These are phyloP conservation scores for Empidonax traillii DNA, from an alignment of 2,113 vertebrate genomes.

Conservation along the genomic window DNA sequence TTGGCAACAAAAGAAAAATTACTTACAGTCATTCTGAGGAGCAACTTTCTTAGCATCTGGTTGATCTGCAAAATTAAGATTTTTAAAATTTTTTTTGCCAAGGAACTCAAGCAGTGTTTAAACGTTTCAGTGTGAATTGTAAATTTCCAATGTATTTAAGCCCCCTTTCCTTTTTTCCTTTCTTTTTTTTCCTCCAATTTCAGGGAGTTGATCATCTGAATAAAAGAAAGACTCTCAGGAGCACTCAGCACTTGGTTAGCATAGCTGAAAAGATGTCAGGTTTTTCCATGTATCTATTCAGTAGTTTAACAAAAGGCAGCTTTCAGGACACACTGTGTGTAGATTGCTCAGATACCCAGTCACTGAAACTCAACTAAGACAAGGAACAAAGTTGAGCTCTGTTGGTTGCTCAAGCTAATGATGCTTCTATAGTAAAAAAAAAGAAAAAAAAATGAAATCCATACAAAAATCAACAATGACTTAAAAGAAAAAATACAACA, in stretches of 20 bases:
- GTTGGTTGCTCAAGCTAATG: constrained; percentile 77
- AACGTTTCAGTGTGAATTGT: constrained; percentile 55
- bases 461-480: constrained; percentile 62
- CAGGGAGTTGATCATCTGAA: constrained; percentile 68
- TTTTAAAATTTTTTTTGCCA: constrained; percentile 62
- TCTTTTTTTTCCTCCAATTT: constrained; percentile 57
- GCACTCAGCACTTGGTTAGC: constrained; percentile 64
- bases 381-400: constrained; percentile 64
- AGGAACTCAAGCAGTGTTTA: constrained; percentile 13
- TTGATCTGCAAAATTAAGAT: constrained; percentile 89
- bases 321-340: constrained; percentile 49
- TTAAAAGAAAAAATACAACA: constrained; percentile 45
- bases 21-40: constrained; percentile 94
- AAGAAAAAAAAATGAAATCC: constrained; percentile 45
- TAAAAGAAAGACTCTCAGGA: constrained; percentile 67
- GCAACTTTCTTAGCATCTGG: constrained; percentile 99
- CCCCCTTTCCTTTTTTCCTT: neutral
- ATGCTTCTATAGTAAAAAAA: constrained; percentile 75
- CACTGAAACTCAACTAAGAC: constrained; percentile 66
- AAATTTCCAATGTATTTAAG: constrained; percentile 64
- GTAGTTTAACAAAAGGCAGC: constrained; percentile 65
- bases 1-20: constrained; percentile 39
- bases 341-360: constrained; percentile 43
- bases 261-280: constrained; percentile 58
- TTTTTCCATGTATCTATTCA: constrained; percentile 44